phyloP scores from a whole-genome alignment of 2,797 vertebrate genomes.

The Botia almorhae region DNA sequence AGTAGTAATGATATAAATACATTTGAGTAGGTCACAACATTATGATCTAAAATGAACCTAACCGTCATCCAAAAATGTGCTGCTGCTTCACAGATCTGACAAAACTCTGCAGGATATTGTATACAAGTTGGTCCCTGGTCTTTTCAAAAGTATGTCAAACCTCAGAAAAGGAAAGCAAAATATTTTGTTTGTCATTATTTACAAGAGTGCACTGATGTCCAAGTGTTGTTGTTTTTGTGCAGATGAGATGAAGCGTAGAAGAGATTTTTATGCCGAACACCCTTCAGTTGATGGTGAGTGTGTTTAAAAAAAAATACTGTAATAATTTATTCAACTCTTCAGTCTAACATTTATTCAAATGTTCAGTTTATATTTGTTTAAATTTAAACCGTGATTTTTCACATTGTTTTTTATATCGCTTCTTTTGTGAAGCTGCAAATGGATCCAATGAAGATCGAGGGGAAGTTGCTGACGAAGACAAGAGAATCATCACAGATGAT shows the following conservation, averaged over 20 bases:
- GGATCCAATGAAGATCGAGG: constrained; percentile 98
- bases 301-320: not conserved
- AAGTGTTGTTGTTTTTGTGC: constrained; percentile 35
- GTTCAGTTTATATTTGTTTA: not conserved
- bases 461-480: constrained; percentile 98
- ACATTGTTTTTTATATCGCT: not conserved
- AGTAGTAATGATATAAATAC: not conserved
- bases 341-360: not conserved
- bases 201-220: not conserved
- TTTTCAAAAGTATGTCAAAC: constrained; percentile 95
- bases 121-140: constrained; percentile 97
- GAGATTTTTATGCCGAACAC: constrained; percentile 97
- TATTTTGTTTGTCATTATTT: not conserved
- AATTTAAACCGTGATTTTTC: not conserved
- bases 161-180: not conserved
- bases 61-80: not conserved
- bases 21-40: not conserved
- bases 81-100: constrained; percentile 86
- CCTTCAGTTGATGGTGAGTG: constrained; percentile 86
- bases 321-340: not conserved
- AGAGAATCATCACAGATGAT: constrained; percentile 98
- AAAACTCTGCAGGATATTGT: constrained; percentile 99
- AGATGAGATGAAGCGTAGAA: constrained; percentile 99
- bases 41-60: not conserved
- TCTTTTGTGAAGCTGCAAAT: constrained; percentile 85